Base-by-base conservation (phyloP, 2,888 invertebrate genomes). In the Drosophila paracracens region DNA sequence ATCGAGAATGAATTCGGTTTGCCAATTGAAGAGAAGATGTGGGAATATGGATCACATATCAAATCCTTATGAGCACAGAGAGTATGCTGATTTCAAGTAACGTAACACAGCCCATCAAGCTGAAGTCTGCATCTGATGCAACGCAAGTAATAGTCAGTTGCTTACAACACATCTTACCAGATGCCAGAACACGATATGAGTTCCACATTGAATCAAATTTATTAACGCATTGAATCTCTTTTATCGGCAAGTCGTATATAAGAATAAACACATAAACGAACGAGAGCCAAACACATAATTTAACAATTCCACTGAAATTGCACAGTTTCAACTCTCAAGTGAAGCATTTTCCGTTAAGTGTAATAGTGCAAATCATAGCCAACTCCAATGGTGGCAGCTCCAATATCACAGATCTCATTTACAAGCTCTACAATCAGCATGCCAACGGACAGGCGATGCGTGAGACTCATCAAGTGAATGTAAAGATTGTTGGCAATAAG, bases 381-480 rank as follows among this genome's bases (percentile, higher is more conserved):
- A 69, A 40, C 38, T 38, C 50, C 52, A 65, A 52, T 36, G 21
- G 46, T 54, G 40, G 21, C 52, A 70, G 63, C 70, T 75, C 48
- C 48, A 48, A 61, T 67, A 66, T 46, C 75, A 36, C 2, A 67
- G 54, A 67, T 81, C 77, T 70, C 63, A 70, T 81, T 76, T 67
- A 35, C 79, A 74, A 51, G 50, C 82, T 48, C 10, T 27, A 31
- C 60, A 80, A 70, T 54, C 66, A 61, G 56, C 77, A 76, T 70
- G 7, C 60, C 75, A 61, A 50, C 27, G 31, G 40, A n/a, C 50
- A 59, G 61, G 25, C 67, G 59, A 82, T 82, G 79, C 82, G 80
- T 82, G 79, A 58, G 59, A 11, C 52, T 60, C 65, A 53, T 65
- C 63, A 51, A 43, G 27, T 29, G 54, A 59, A 53, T 60, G 52